Conservation (phyloP, 2,888 invertebrate species). For the Drosophila paramelanica region DNA sequence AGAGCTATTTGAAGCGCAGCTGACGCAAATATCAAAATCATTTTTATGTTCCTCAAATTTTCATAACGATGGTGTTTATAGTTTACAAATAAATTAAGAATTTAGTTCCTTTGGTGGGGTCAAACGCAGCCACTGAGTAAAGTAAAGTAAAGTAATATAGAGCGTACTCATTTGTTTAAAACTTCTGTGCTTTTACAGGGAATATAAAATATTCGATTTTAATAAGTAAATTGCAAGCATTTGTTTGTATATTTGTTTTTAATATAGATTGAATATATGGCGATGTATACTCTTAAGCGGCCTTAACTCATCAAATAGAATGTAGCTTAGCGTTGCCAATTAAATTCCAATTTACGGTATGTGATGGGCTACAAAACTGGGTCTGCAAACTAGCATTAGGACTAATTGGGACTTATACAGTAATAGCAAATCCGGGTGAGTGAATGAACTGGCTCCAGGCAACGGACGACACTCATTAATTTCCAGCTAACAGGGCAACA, state of each 20-base stretch:
- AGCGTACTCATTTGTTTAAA: neutral
- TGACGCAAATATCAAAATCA: no score
- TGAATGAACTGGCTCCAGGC: slow-evolving; percentile 68
- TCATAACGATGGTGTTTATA: no score
- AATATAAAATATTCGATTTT: neutral
- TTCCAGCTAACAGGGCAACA: slow-evolving; percentile 48
- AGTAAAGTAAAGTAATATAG: no score
- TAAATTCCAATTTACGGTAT: slow-evolving; percentile 62
- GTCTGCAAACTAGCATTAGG: slow-evolving; percentile 62
- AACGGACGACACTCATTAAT: slow-evolving; percentile 68
- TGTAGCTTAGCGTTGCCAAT: slow-evolving; percentile 58
- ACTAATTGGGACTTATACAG: slow-evolving; percentile 64
- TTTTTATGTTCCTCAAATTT: no score
- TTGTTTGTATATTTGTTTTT: slow-evolving; percentile 10
- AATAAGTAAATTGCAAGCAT: neutral
- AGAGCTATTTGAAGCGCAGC: no score
- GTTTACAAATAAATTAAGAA: no score
- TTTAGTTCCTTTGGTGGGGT: no score
- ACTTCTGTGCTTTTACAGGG: neutral
- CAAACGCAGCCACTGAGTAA: no score
- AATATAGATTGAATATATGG: neutral
- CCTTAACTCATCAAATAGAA: slow-evolving; percentile 60
- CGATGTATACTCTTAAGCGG: slow-evolving; percentile 3
- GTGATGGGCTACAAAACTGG: slow-evolving; percentile 40
- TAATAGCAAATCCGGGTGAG: slow-evolving; percentile 27